A percentile compares a stretch with the other conserved stretches of the same genome.
These are phyloP conservation scores for Scolanthus callimorphus DNA, from an alignment of 92 coral and sea anemone genomes.

Conservation along the genomic window DNA sequence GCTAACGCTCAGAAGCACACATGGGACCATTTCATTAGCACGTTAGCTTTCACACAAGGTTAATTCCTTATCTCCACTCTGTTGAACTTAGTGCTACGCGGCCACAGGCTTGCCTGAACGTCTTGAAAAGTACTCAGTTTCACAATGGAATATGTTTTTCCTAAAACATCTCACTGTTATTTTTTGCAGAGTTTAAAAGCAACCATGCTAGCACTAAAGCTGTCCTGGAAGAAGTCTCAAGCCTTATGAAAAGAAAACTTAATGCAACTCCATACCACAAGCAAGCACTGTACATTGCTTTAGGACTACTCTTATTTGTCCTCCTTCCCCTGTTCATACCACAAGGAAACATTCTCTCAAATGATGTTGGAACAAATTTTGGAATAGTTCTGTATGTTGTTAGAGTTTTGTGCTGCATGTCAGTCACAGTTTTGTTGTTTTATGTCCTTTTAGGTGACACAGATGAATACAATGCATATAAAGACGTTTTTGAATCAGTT, in stretches of 20 bases:
- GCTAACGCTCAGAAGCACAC: too few species aligned
- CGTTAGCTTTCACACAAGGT: too few species aligned
- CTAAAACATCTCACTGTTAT: not conserved
- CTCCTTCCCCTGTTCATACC: slow-evolving; percentile 17
- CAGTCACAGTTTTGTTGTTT: slow-evolving; percentile 32
- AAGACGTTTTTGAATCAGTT: slow-evolving; percentile 29
- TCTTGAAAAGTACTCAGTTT: too few species aligned
- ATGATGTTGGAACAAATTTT: not conserved
- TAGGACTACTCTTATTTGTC: slow-evolving; percentile 5
- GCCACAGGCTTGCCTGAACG: too few species aligned
- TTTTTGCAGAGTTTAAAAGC: not conserved
- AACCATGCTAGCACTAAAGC: not conserved
- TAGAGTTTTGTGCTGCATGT: slow-evolving; percentile 21
- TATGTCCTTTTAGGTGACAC: slow-evolving; percentile 29
- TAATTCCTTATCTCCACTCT: too few species aligned
- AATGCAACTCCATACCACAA: not conserved
- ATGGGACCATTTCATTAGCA: too few species aligned
- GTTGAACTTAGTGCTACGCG: too few species aligned
- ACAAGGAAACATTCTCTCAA: not conserved
- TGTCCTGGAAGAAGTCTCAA: not conserved
- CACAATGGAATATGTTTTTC: too few species aligned
- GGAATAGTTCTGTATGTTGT: slow-evolving; percentile 4
- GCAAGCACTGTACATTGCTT: not conserved
- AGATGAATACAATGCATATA: slow-evolving; percentile 43
- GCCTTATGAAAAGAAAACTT: not conserved